Percentiles rank a stretch among this genome's conserved stretches.
Evolutionary conservation across 2,888 invertebrate species (phyloP).

Genomic region (Argyra leucocephala): DNA sequence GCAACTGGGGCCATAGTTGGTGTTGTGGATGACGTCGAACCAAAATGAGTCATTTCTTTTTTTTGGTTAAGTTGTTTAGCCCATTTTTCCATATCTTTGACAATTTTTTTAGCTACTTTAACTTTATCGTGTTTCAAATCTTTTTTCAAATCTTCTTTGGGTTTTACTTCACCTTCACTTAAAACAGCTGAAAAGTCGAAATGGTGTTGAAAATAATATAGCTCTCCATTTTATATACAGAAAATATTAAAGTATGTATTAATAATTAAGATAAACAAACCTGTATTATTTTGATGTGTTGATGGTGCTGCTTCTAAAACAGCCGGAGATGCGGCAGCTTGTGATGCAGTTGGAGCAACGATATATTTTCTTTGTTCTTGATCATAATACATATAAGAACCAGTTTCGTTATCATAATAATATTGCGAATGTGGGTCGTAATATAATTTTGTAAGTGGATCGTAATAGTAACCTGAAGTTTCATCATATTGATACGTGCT

Average conservation of each 20-base stretch:
- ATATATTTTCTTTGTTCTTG: slow-evolving; percentile 55
- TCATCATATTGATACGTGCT: slow-evolving; percentile 89
- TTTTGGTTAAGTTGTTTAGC: slow-evolving; percentile 94
- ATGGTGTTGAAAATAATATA: too few species aligned
- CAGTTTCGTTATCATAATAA: slow-evolving; percentile 86
- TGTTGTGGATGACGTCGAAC: slow-evolving; percentile 36
- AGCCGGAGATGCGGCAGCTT: slow-evolving; percentile 30
- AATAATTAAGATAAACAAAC: slow-evolving; percentile 9
- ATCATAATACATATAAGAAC: slow-evolving; percentile 94
- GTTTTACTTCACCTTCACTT: slow-evolving; percentile 18
- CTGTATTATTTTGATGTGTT: slow-evolving; percentile 25
- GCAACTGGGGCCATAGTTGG: slow-evolving; percentile 28
- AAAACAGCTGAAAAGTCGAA: background rate
- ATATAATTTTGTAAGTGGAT: slow-evolving; percentile 83
- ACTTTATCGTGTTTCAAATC: slow-evolving; percentile 83
- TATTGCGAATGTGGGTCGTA: slow-evolving; percentile 94
- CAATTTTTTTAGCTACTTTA: slow-evolving; percentile 94
- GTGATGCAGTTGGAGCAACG: slow-evolving; percentile 33
- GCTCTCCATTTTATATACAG: background rate
- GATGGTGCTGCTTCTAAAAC: slow-evolving; percentile 23
- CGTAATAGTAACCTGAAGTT: slow-evolving; percentile 92
- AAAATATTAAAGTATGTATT: too few species aligned
- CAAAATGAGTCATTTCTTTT: slow-evolving; percentile 55
- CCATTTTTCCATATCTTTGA: slow-evolving; percentile 81
- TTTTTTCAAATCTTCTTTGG: slow-evolving; percentile 44